Conservation (phyloP, 2,797 vertebrate species). For the Esox lucius region DNA sequence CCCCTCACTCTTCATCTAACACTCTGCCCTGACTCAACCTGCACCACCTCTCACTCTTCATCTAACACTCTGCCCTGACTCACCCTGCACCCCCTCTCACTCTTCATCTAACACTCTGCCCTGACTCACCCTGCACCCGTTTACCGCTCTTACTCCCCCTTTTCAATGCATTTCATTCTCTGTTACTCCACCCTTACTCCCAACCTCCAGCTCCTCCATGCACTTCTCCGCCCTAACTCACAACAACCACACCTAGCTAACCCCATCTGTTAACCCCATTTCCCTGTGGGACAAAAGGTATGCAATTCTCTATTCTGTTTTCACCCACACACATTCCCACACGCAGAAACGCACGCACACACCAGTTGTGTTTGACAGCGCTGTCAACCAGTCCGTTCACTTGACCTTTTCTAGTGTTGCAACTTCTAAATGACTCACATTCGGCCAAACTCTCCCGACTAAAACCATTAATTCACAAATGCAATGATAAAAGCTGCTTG, state of each 20-base stretch:
- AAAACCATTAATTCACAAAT: slow-evolving; percentile 10
- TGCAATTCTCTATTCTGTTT: no score
- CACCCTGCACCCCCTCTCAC: no score
- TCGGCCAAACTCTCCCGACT: slow-evolving; percentile 9
- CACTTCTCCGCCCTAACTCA: not conserved
- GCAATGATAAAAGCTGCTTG: slow-evolving; percentile 11
- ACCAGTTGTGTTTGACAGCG: not conserved
- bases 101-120: no score
- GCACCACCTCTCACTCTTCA: no score
- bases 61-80: no score
- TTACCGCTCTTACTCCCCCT: not conserved
- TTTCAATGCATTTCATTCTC: not conserved
- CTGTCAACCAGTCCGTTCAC: not conserved
- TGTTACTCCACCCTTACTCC: not conserved
- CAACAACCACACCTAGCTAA: not conserved
- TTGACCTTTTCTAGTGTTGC: not conserved
- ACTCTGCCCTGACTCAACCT: no score
- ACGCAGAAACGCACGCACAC: not conserved
- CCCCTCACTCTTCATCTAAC: no score
- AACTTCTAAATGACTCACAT: slow-evolving; percentile 22
- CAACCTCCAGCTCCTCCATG: not conserved
- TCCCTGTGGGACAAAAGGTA: not conserved
- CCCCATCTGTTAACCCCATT: not conserved
- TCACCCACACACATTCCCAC: no score
- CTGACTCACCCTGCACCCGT: no score